These are phyloP conservation scores for Copidosoma aretas DNA, from an alignment of 2,888 invertebrate species.

Conservation along the genomic window DNA sequence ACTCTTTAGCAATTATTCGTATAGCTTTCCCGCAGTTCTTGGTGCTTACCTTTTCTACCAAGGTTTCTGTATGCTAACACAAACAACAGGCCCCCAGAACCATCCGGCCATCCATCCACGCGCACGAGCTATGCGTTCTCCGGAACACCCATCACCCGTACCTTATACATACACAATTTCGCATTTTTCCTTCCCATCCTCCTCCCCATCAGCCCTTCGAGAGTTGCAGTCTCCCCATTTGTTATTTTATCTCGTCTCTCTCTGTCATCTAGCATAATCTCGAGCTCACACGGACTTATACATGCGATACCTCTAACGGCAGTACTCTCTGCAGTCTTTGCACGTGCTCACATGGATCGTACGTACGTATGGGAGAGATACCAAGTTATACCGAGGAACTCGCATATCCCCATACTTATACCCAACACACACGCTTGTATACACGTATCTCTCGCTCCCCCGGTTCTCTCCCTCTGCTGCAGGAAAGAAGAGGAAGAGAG, in stretches of 20 bases:
- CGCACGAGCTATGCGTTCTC: conserved; percentile 11
- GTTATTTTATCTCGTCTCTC: conserved; percentile 38
- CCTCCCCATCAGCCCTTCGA: conserved; percentile 12
- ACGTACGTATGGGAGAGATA: conserved; percentile 7
- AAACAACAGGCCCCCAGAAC: too few relatives aligned
- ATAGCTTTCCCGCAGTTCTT: too few relatives aligned
- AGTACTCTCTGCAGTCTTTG: not conserved
- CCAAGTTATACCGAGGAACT: too few relatives aligned
- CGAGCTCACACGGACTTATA: conserved; percentile 22
- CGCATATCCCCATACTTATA: too few relatives aligned
- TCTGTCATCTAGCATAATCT: conserved; percentile 36
- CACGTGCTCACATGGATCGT: not conserved
- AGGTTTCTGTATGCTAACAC: not conserved
- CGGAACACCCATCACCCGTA: not conserved
- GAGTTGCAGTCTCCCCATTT: conserved; percentile 35
- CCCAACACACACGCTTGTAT: too few relatives aligned
- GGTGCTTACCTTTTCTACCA: too few relatives aligned
- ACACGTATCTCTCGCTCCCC: too few relatives aligned
- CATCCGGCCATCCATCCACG: not conserved
- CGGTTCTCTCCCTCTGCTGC: too few relatives aligned
- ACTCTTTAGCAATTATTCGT: too few relatives aligned
- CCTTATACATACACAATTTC: conserved; percentile 6
- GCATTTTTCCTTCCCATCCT: conserved; percentile 10
- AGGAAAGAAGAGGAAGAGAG: not conserved
- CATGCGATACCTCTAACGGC: not conserved